Conservation (phyloP, 2,113 vertebrate genomes). For the Corythoichthys haematopterus region DNA sequence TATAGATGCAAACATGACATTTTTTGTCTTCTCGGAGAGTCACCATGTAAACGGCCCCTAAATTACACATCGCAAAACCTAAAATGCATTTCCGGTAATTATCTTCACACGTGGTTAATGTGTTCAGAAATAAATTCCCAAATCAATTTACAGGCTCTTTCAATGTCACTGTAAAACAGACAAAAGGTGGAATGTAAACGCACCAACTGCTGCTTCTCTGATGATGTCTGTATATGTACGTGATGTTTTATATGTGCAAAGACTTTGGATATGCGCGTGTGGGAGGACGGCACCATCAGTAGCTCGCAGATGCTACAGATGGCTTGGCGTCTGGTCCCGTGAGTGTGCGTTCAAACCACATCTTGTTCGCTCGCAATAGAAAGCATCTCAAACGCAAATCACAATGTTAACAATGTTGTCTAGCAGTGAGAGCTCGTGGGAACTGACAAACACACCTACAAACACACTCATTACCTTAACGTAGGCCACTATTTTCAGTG, state of each 20-base stretch:
- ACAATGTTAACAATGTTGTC: not conserved
- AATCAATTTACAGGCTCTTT: not conserved
- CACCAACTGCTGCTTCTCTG: not conserved
- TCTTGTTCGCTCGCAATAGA: slow-evolving; percentile 1
- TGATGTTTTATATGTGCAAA: not conserved
- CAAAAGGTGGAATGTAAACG: not conserved
- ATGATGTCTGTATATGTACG: slow-evolving; percentile 1
- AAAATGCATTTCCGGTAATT: no score
- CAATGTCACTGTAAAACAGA: not conserved
- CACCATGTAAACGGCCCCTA: no score
- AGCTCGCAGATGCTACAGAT: slow-evolving; percentile 66
- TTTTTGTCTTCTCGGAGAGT: no score
- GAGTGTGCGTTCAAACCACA: slow-evolving; percentile 10
- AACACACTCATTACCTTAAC: slow-evolving; percentile 78
- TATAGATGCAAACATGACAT: no score
- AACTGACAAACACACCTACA: not conserved
- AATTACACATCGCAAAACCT: no score
- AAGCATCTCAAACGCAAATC: not conserved
- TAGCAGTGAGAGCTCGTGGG: not conserved
- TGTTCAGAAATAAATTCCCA: not conserved
- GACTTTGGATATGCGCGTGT: slow-evolving; percentile 21
- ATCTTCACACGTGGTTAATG: no score
- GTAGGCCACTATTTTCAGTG: slow-evolving; percentile 93
- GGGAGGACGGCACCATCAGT: slow-evolving; percentile 53
- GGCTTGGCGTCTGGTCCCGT: slow-evolving; percentile 50